Conservation (phyloP, 1,140 invertebrate genomes). For the Drosophila virilis region DNA sequence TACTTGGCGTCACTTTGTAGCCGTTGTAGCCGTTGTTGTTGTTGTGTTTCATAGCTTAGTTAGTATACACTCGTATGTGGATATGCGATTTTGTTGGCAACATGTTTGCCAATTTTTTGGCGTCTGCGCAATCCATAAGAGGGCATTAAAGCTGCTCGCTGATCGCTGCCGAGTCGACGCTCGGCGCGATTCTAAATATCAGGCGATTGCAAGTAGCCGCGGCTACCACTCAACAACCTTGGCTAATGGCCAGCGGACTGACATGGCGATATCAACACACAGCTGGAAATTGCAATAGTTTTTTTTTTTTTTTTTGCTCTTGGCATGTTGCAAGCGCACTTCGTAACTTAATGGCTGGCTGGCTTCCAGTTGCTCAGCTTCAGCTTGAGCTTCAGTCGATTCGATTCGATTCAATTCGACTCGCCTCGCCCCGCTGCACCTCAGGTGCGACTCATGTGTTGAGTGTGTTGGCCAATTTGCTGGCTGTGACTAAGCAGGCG, state of each 20-base stretch:
- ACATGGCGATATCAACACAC: slow-evolving; percentile 66
- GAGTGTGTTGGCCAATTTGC: slow-evolving; percentile 59
- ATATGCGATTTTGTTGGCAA: slow-evolving; percentile 55
- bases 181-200: slow-evolving; percentile 46
- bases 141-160: slow-evolving; percentile 63
- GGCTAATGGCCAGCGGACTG: slow-evolving; percentile 76
- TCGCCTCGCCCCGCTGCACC: background rate
- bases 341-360: slow-evolving; percentile 62
- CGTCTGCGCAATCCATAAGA: slow-evolving; percentile 77
- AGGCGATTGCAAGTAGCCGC: slow-evolving; percentile 69
- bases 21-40: slow-evolving; percentile 22
- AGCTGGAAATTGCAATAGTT: slow-evolving; percentile 24
- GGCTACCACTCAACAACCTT: slow-evolving; percentile 63
- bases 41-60: slow-evolving; percentile 14
- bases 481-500: slow-evolving; percentile 58
- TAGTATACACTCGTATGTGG: slow-evolving; percentile 17
- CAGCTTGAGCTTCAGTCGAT: background rate
- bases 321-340: slow-evolving; percentile 54
- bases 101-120: slow-evolving; percentile 76
- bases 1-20: slow-evolving; percentile 31
- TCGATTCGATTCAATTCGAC: slow-evolving; percentile 24
- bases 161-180: slow-evolving; percentile 34
- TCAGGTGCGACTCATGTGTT: slow-evolving; percentile 10
- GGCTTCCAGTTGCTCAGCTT: slow-evolving; percentile 38
- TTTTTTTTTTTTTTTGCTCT: slow-evolving; percentile 18